Evolutionary conservation across 2,113 vertebrate species (phyloP).

Genomic region (Jaculus jaculus): DNA sequence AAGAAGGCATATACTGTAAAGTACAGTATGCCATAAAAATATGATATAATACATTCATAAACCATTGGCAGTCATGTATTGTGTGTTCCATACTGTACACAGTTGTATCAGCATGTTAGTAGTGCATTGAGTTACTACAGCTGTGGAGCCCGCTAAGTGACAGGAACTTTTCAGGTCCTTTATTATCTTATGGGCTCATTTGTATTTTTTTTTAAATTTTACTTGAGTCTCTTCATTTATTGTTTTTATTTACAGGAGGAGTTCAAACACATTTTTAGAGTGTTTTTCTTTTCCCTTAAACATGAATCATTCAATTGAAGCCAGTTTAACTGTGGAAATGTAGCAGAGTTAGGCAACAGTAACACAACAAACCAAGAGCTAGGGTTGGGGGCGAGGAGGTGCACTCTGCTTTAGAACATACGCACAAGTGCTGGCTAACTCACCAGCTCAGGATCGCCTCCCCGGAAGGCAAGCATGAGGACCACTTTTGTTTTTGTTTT

Average conservation of each 20-base stretch:
- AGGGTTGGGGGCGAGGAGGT: conserved; percentile 39
- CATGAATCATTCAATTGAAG: conserved; percentile 85
- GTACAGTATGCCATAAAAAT: not conserved
- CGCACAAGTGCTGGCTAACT: conserved; percentile 64
- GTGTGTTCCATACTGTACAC: not conserved
- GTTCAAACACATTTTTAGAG: too few species aligned
- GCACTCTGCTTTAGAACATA: conserved; percentile 57
- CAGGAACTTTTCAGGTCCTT: not conserved
- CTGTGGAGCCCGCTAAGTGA: not conserved
- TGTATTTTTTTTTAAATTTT: too few species aligned
- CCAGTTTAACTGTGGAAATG: conserved; percentile 84
- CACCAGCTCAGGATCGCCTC: conserved; percentile 67
- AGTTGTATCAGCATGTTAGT: not conserved
- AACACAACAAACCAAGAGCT: conserved; percentile 75
- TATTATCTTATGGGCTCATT: not conserved
- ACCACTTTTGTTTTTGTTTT: too few species aligned
- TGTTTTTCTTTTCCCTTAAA: conserved; percentile 75
- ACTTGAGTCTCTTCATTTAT: conserved; percentile 79
- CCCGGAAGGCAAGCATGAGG: conserved; percentile 58
- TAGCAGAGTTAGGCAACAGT: conserved; percentile 72
- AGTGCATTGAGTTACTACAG: not conserved
- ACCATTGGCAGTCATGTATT: not conserved
- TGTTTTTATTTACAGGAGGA: conserved; percentile 88
- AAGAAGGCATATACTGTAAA: not conserved
- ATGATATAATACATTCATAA: not conserved